A percentile compares a stretch with the other conserved stretches of the same genome.
These are phyloP conservation scores for Protobothrops flavoviridis DNA, from an alignment of 2,113 vertebrate species.

Conservation along the genomic window DNA sequence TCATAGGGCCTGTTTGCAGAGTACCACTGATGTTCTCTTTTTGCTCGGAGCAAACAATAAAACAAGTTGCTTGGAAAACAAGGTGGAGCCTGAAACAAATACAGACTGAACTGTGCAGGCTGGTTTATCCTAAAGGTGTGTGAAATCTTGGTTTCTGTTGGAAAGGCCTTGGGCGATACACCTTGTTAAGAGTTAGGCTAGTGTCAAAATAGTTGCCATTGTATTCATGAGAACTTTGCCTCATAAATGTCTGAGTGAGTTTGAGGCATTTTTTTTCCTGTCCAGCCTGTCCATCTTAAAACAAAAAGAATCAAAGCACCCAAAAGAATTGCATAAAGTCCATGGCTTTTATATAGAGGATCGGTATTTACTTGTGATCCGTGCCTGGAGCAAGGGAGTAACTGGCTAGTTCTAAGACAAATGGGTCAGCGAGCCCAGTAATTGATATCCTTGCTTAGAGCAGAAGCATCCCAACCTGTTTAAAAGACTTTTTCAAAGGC, in stretches of 20 bases:
- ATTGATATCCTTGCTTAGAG: slow-evolving; percentile 7
- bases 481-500: background rate
- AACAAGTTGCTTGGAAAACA: accelerated
- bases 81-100: background rate
- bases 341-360: background rate
- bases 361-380: background rate
- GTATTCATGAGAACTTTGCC: background rate
- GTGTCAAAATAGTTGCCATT: background rate
- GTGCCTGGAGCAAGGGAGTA: slow-evolving; percentile 20
- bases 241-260: background rate
- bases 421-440: background rate
- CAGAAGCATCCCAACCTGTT: slow-evolving; percentile 8
- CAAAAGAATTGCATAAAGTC: background rate
- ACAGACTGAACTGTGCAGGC: accelerated
- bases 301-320: background rate
- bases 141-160: background rate
- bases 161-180: background rate
- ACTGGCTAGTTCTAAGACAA: slow-evolving; percentile 10
- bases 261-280: background rate
- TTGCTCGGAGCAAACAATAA: background rate
- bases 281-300: background rate
- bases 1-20: background rate
- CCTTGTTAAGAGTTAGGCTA: background rate
- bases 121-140: background rate
- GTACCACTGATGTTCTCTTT: background rate